phyloP scores from a whole-genome alignment of 2,797 vertebrate genomes.

The Pantherophis vulpinus region DNA sequence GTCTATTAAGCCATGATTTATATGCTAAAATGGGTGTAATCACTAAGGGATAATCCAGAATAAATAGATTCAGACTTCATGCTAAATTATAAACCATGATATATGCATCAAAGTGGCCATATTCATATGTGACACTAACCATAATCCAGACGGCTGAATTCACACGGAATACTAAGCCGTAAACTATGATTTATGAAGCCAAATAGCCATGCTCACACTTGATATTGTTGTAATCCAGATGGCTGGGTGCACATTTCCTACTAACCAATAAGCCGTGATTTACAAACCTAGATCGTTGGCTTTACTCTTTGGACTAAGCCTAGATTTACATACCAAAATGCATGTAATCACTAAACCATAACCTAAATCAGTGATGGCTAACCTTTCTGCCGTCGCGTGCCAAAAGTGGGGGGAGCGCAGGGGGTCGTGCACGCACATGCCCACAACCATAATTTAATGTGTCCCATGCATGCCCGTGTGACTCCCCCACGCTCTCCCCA shows the following conservation, averaged over 20 bases:
- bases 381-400: no score
- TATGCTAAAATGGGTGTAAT: not conserved
- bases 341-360: not conserved
- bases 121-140: not conserved
- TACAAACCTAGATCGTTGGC: not conserved
- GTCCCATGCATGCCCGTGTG: no score
- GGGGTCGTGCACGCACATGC: no score
- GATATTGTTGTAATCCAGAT: not conserved
- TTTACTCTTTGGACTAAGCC: not conserved
- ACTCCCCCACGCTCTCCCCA: no score
- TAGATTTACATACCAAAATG: not conserved
- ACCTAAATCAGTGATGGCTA: not conserved
- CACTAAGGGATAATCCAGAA: not conserved
- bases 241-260: not conserved
- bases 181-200: not conserved
- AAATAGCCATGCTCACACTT: not conserved
- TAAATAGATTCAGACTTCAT: not conserved
- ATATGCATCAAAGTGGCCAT: not conserved
- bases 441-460: no score
- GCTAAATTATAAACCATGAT: not conserved
- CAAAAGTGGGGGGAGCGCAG: no score
- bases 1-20: no score
- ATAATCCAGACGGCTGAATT: not conserved
- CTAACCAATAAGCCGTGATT: not conserved
- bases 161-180: not conserved